Conservation (phyloP, 2,113 vertebrate genomes). For the Beaufortia kweichowensis region DNA sequence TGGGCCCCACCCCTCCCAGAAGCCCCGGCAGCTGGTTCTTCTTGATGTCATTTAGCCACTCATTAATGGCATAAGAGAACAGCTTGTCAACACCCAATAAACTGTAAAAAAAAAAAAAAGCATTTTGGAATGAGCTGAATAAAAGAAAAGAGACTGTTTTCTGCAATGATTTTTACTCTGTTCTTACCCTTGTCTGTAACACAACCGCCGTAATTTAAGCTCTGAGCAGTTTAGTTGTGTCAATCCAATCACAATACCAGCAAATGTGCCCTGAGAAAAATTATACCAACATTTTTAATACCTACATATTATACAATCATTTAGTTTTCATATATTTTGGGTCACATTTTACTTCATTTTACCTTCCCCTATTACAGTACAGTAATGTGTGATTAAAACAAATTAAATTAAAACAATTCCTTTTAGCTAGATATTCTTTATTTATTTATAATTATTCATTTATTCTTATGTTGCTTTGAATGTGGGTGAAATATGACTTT, state of each 20-base stretch:
- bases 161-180: no score
- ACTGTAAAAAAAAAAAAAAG: slow-evolving; percentile 67
- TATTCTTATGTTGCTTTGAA: no score
- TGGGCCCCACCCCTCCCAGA: slow-evolving; percentile 93
- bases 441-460: no score
- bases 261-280: slow-evolving; percentile 88
- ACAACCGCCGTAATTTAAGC: slow-evolving; percentile 89
- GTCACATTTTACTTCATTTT: no score
- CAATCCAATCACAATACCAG: slow-evolving; percentile 94
- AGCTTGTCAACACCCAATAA: slow-evolving; percentile 94
- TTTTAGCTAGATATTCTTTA: no score
- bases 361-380: no score
- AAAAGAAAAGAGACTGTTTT: neutral
- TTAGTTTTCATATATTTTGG: neutral
- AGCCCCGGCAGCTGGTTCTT: slow-evolving; percentile 96
- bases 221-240: slow-evolving; percentile 97
- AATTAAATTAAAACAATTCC: no score
- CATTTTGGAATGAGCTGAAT: neutral
- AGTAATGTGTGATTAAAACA: no score
- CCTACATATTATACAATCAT: neutral
- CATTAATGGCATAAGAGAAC: slow-evolving; percentile 91
- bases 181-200: slow-evolving; percentile 91
- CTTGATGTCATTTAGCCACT: slow-evolving; percentile 97
- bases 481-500: no score
- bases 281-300: neutral